Conservation (phyloP, 2,888 invertebrate species). For the Pterostichus madidus region DNA sequence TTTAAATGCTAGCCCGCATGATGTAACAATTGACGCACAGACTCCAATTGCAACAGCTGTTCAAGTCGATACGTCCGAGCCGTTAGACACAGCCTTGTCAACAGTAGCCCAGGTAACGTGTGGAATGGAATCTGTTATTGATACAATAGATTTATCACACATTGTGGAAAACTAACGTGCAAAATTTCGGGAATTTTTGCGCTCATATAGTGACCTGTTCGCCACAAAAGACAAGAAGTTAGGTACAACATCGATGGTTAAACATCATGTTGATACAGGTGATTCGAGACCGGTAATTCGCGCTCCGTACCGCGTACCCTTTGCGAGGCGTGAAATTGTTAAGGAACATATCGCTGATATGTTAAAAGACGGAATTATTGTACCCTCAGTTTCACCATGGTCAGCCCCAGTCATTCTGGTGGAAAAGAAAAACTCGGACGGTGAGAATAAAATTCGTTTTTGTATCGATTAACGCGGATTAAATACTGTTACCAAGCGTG, state of each 20-base stretch:
- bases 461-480: no score
- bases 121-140: background rate
- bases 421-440: constrained; percentile 68
- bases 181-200: constrained; percentile 24
- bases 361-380: no score
- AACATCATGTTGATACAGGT: constrained; percentile 26
- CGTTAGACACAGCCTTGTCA: background rate
- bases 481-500: no score
- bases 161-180: background rate
- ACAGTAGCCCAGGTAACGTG: background rate
- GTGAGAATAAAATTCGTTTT: no score
- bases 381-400: no score
- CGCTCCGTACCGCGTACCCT: no score
- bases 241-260: constrained; percentile 64
- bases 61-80: background rate
- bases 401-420: constrained; percentile 8
- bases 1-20: background rate
- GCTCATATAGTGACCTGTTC: constrained; percentile 39
- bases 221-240: constrained; percentile 45
- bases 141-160: constrained; percentile 4
- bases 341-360: no score
- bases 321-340: no score
- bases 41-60: constrained; percentile 26
- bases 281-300: background rate
- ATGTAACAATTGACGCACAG: background rate